Base-by-base conservation (phyloP, 1,140 invertebrate genomes). In the Meloidogyne chitwoodi region DNA sequence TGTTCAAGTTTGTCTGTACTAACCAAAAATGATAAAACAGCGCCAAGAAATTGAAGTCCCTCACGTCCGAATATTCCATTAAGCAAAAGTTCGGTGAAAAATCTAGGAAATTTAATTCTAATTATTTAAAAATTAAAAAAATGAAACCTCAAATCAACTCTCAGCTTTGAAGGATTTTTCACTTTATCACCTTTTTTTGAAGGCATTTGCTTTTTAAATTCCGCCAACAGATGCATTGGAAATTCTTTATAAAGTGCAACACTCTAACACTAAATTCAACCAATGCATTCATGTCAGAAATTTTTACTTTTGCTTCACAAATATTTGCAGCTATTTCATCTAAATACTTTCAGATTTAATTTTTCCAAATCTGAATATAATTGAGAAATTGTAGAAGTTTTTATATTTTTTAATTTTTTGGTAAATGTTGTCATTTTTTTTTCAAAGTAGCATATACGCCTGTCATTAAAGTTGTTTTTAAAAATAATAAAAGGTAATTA, bases 341-440 rank as follows among this genome's bases (percentile, higher is more conserved):
- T 66, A 96, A 92, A 87, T 98, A 99, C 89, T 98, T 98, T 94
- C 8, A 98, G 89, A 90, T 99, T 99, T 6, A 99, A 89, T 87
- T 94, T 95, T n/a, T 93, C 88, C 62, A 98, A 89, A 38, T 93
- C 92, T 68, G 93, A 93, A 80, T 96, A 93, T 14, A 82, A 61
- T 12, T 64, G 68, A 12, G 19, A 6, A 26, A 68, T 67, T 3
- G 82, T 67, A 14, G 68, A 73, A 2, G 82, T 24, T 22, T 79
- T 67, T n/a, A 82, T 74, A 72, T 93, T 93, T 88, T 93, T 94
- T 89, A 98, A 87, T 88, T 96, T 97, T 85, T 96, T 96, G 0
- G 98, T 94, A 89, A 98, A 98, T 0, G 94, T 93, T 3, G 95
- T 97, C 83, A 98, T 56, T 61, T 95, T 96, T 87, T 97, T 98